These are phyloP conservation scores for Glyptemys insculpta DNA, from an alignment of 2,797 vertebrate genomes.

Conservation along the genomic window DNA sequence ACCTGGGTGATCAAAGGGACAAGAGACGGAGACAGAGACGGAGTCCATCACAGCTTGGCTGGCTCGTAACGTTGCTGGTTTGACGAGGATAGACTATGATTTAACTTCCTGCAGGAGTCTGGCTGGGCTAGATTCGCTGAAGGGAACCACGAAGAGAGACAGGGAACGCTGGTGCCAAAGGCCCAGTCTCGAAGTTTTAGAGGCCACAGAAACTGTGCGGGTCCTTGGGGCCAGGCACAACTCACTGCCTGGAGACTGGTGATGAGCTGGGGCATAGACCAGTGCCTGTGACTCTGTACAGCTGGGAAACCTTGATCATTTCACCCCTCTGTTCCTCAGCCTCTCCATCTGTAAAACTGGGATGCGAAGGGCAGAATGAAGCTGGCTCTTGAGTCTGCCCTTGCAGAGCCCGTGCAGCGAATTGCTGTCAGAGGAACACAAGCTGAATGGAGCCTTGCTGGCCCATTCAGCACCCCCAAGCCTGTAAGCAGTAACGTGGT, in stretches of 20 bases:
- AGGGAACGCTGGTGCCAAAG: background rate
- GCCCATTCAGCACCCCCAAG: background rate
- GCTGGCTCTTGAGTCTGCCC: background rate
- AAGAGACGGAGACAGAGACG: background rate
- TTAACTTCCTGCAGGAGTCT: background rate
- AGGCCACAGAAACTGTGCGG: background rate
- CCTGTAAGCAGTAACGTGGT: background rate
- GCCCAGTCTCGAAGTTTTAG: background rate
- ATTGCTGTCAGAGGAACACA: background rate
- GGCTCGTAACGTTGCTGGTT: background rate
- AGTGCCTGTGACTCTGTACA: background rate
- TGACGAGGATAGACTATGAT: background rate
- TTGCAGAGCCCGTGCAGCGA: background rate
- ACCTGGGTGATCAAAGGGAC: background rate
- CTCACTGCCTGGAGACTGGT: background rate
- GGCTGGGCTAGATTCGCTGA: background rate
- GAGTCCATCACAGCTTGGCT: background rate
- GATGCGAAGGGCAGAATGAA: background rate
- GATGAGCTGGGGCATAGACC: background rate
- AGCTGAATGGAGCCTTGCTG: background rate
- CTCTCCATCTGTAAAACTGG: background rate
- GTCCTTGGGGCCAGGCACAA: too few relatives aligned
- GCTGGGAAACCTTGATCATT: background rate
- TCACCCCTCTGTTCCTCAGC: background rate
- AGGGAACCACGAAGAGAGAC: background rate